phyloP scores from a whole-genome alignment of 2,888 invertebrate species.

The Celastrina argiolus region DNA sequence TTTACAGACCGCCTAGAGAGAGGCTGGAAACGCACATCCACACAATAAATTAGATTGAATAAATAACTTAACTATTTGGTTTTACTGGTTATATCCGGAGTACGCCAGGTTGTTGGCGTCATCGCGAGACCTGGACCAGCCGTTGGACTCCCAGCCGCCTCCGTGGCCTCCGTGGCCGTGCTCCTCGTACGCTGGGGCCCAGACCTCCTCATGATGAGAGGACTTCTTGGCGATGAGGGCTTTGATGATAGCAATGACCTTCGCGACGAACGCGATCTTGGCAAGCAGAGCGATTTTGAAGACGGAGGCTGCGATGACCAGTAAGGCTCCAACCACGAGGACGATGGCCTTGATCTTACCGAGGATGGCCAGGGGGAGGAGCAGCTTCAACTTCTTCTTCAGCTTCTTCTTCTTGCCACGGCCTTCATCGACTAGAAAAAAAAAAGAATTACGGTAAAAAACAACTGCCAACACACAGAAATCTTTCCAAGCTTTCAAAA shows the following conservation, averaged over 20 bases:
- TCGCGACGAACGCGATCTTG: slow-evolving; percentile 83
- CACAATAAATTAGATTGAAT: slow-evolving; percentile 47
- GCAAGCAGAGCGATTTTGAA: slow-evolving; percentile 85
- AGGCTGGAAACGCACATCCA: slow-evolving; percentile 39
- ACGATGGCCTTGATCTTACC: slow-evolving; percentile 83
- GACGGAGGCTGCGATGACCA: slow-evolving; percentile 82
- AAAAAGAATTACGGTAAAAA: too few relatives aligned
- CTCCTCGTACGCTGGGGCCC: slow-evolving; percentile 48
- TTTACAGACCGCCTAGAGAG: slow-evolving; percentile 62
- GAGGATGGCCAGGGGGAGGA: slow-evolving; percentile 77
- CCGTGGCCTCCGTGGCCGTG: slow-evolving; percentile 44
- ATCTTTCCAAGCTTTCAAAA: too few relatives aligned
- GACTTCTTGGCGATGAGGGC: slow-evolving; percentile 63
- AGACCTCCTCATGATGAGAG: slow-evolving; percentile 49
- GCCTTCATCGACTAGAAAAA: slow-evolving; percentile 37
- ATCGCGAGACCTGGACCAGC: slow-evolving; percentile 63
- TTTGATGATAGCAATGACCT: slow-evolving; percentile 58
- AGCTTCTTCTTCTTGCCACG: slow-evolving; percentile 87
- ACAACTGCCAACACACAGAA: too few relatives aligned
- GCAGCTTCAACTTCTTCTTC: slow-evolving; percentile 65
- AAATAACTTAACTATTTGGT: slow-evolving; percentile 39
- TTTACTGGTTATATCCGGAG: slow-evolving; percentile 59
- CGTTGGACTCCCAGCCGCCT: slow-evolving; percentile 53
- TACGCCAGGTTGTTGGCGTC: slow-evolving; percentile 64
- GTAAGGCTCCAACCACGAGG: slow-evolving; percentile 80